phyloP scores from a whole-genome alignment of 2,113 vertebrate genomes.

The Ciconia maguari region DNA sequence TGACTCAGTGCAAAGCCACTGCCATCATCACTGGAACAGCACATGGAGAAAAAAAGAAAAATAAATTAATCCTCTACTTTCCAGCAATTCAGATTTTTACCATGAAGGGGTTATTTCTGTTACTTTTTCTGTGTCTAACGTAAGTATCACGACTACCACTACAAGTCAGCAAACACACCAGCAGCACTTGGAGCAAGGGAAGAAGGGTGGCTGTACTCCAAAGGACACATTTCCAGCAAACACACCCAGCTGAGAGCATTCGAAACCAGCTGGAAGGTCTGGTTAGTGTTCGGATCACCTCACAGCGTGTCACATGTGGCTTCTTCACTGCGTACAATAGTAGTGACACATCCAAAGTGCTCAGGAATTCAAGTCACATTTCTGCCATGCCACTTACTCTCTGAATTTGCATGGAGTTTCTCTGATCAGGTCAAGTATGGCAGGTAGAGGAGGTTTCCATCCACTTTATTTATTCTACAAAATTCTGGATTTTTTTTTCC shows the following conservation, averaged over 20 bases:
- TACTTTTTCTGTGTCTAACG: not conserved
- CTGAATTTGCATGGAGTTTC: not conserved
- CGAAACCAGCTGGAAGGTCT: not conserved
- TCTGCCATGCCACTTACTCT: not conserved
- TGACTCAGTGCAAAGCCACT: not conserved
- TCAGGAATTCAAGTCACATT: not conserved
- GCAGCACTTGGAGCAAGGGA: not conserved
- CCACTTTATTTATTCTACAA: not conserved
- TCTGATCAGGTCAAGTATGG: not conserved
- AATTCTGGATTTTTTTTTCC: not conserved
- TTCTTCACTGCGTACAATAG: not conserved
- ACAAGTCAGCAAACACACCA: not conserved
- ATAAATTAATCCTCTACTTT: not conserved
- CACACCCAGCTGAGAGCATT: slow-evolving; percentile 28
- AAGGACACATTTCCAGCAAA: slow-evolving; percentile 37
- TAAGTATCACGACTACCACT: not conserved
- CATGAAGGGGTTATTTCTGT: not conserved
- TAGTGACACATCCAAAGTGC: not conserved
- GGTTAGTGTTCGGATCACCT: slow-evolving; percentile 42
- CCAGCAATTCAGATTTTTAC: not conserved
- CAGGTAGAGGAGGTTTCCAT: not conserved
- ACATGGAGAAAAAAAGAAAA: not conserved
- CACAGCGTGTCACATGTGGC: not conserved
- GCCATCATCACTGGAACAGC: not conserved
- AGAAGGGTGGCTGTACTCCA: not conserved